Evolutionary conservation across 2,797 vertebrate species (phyloP).

Genomic region (Macropus fuliginosus): DNA sequence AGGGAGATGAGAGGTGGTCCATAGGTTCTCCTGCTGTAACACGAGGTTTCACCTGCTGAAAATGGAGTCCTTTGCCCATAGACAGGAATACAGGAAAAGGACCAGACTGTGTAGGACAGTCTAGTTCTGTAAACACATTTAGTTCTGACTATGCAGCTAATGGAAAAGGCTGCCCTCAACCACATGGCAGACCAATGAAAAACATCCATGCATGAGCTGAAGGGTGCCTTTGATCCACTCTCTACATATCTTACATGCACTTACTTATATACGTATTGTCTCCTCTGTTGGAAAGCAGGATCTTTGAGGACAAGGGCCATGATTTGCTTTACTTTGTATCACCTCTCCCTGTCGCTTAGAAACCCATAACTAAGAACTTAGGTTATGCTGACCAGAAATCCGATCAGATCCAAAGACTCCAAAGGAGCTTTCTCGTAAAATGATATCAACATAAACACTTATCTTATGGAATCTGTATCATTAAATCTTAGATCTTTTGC

Average conservation of each 20-base stretch:
- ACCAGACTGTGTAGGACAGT: neutral
- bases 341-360: neutral
- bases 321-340: too few species aligned
- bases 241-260: neutral
- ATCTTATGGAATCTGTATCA: neutral
- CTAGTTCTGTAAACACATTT: neutral
- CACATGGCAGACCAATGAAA: neutral
- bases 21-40: neutral
- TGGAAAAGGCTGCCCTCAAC: neutral
- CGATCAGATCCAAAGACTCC: neutral
- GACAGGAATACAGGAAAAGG: neutral
- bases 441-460: neutral
- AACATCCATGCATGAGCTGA: neutral
- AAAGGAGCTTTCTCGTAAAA: neutral
- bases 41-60: neutral
- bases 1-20: neutral
- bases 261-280: neutral
- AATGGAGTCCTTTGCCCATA: neutral
- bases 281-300: neutral
- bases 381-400: neutral
- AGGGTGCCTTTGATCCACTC: neutral
- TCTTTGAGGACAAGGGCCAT: neutral
- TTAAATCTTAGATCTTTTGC: neutral
- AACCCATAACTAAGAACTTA: neutral
- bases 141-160: neutral